These are phyloP conservation scores for Scatophagus argus DNA, from an alignment of 2,113 vertebrate genomes.

Conservation along the genomic window DNA sequence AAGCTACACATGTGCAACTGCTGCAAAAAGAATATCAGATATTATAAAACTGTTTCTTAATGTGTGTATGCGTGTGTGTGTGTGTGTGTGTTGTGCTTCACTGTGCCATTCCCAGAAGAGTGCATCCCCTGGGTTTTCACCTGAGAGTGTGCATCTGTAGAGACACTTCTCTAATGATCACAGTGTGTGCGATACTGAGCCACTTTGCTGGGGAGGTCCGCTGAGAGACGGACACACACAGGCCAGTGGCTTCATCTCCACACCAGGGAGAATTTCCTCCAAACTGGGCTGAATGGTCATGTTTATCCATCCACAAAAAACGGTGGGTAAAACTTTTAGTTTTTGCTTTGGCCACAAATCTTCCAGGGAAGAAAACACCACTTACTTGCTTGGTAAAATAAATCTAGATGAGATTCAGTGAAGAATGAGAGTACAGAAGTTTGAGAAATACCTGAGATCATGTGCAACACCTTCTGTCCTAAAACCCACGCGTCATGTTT, in stretches of 20 bases:
- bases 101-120: constrained; percentile 21
- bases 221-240: constrained; percentile 26
- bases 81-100: background rate
- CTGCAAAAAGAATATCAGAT: constrained; percentile 6
- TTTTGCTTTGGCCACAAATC: background rate
- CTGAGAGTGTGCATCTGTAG: constrained; percentile 35
- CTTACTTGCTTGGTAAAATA: too few relatives aligned
- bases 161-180: constrained; percentile 35
- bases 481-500: background rate
- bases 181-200: constrained; percentile 49
- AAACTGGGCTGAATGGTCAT: background rate
- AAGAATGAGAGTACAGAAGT: background rate
- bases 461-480: background rate
- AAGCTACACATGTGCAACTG: constrained; percentile 12
- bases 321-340: background rate
- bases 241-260: background rate
- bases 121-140: constrained; percentile 13
- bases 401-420: background rate
- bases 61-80: constrained; percentile 17
- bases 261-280: background rate
- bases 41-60: background rate
- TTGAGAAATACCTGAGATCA: background rate
- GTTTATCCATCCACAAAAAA: background rate
- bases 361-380: background rate
- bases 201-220: constrained; percentile 36